These are phyloP conservation scores for Brachyhypopomus occidentalis DNA, from an alignment of 2,113 vertebrate species.

Conservation along the genomic window DNA sequence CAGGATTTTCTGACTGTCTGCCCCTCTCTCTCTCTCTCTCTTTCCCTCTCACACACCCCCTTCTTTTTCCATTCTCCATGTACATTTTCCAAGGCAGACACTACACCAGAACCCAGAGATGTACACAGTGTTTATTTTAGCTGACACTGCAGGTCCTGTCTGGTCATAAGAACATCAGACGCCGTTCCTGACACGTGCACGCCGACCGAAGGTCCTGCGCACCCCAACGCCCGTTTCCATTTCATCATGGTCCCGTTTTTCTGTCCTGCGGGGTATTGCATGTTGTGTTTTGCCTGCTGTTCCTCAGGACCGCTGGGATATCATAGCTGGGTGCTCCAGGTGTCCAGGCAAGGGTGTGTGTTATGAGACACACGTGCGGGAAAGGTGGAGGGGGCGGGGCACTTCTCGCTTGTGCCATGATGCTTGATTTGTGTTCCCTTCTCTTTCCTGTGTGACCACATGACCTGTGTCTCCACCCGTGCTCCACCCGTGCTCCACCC, in stretches of 20 bases:
- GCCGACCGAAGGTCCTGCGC: not conserved
- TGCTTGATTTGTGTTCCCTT: conserved; percentile 1
- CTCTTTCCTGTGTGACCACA: not conserved
- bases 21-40: too few relatives aligned
- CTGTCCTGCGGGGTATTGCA: not conserved
- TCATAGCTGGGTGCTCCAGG: not conserved
- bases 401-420: not conserved
- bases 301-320: not conserved
- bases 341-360: not conserved
- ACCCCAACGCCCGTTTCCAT: not conserved
- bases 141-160: not conserved
- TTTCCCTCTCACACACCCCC: too few relatives aligned
- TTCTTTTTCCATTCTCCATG: too few relatives aligned
- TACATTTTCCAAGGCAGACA: conserved; percentile 21
- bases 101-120: not conserved
- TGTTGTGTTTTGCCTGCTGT: too few relatives aligned
- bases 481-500: too few relatives aligned
- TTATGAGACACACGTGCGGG: not conserved
- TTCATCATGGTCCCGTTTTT: not conserved
- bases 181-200: too few relatives aligned
- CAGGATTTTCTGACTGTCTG: too few relatives aligned
- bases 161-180: not conserved
- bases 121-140: not conserved
- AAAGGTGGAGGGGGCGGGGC: not conserved
- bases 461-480: too few relatives aligned